These are phyloP conservation scores for Drosophila flavopinicola DNA, from an alignment of 2,888 invertebrate species.

Conservation along the genomic window DNA sequence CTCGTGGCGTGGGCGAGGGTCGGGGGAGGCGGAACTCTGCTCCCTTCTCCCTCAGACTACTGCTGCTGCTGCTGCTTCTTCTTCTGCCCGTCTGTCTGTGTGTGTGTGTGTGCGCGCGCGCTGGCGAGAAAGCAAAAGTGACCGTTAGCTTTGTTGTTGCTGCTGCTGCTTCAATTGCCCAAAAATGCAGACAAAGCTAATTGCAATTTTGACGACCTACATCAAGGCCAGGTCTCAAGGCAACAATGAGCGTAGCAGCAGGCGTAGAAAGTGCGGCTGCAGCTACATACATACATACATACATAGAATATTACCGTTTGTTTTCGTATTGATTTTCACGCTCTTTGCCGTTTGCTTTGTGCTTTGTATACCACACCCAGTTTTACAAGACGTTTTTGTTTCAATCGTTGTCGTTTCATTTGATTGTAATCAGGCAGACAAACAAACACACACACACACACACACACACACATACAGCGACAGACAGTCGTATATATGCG, in stretches of 20 bases:
- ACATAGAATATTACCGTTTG: not conserved
- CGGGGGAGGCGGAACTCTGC: constrained; percentile 16
- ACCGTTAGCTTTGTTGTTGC: constrained; percentile 2
- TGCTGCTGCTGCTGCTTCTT: constrained; percentile 1
- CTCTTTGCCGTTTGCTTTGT: not conserved
- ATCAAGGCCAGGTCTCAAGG: constrained; percentile 28
- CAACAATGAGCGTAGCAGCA: no score
- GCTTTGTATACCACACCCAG: constrained; percentile 19
- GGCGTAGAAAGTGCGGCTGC: no score
- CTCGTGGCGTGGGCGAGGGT: constrained; percentile 14
- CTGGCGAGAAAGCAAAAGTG: constrained; percentile 18
- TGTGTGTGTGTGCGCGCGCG: constrained; percentile 1
- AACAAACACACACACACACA: constrained; percentile 2
- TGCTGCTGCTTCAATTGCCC: constrained; percentile 29
- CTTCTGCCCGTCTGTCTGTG: not conserved
- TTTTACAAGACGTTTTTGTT: constrained; percentile 4
- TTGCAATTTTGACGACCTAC: constrained; percentile 61
- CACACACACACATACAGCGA: constrained; percentile 1
- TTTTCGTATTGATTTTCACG: constrained; percentile 26
- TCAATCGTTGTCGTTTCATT: not conserved
- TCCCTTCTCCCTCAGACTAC: constrained; percentile 17
- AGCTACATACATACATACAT: no score
- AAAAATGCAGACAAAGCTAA: constrained; percentile 59
- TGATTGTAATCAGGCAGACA: constrained; percentile 2
- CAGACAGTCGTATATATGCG: constrained; percentile 14